phyloP scores from a whole-genome alignment of 2,797 vertebrate species.

The Crenuchus spilurus region DNA sequence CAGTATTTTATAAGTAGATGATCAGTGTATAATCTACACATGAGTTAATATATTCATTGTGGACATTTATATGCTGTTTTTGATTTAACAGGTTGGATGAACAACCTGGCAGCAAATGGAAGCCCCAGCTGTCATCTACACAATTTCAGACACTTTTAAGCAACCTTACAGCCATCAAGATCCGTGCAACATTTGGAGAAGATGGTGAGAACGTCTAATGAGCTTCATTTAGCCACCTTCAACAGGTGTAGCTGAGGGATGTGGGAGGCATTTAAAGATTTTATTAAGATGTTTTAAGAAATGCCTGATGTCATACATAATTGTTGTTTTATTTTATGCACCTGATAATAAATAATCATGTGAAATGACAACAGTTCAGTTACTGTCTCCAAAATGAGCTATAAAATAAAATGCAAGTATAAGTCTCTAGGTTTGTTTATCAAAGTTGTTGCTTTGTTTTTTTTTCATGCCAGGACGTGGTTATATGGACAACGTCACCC shows the following conservation, averaged over 20 bases:
- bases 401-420: too few species aligned
- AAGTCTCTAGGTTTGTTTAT: not conserved
- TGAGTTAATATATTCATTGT: not conserved
- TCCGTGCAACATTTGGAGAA: constrained; percentile 88
- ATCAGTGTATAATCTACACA: too few species aligned
- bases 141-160: constrained; percentile 87
- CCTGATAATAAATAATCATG: too few species aligned
- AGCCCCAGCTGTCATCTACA: constrained; percentile 80
- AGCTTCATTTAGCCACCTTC: too few species aligned
- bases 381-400: too few species aligned
- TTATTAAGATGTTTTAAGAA: too few species aligned
- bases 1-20: too few species aligned
- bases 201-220: constrained; percentile 75
- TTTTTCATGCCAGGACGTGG: constrained; percentile 80
- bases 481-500: constrained; percentile 84
- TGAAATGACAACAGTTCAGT: too few species aligned
- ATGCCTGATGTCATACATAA: too few species aligned
- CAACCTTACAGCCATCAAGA: constrained; percentile 88
- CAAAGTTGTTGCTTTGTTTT: not conserved
- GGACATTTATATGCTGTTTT: not conserved
- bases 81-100: constrained; percentile 82
- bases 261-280: too few species aligned
- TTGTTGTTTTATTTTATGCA: too few species aligned
- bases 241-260: too few species aligned
- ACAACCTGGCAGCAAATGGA: constrained; percentile 81